Base-by-base conservation (phyloP, 2,888 invertebrate species). In the Serrognathus titanus region DNA sequence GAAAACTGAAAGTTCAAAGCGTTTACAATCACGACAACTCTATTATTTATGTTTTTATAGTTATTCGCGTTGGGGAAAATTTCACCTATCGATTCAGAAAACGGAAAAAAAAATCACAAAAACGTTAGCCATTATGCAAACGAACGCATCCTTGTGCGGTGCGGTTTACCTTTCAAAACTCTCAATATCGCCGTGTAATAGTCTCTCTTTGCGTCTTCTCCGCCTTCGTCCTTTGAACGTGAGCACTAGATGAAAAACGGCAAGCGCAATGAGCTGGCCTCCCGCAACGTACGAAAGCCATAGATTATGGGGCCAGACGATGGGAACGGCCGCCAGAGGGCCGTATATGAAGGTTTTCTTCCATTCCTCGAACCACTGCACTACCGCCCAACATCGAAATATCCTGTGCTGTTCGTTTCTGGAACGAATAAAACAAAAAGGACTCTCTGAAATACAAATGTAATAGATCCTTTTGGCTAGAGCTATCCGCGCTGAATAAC, bases 261-360 rank as follows among this genome's bases (percentile, higher is more conserved):
- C 79, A 55, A 82, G 67, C 1, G 78, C 64, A 24, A 81, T 68
- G 36, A 82, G 68, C 65, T 78, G 74, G 43, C 77, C 72, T 5
- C 80, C 81, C 48, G 80, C 79, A 48, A 81, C 76, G 71, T 81
- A 80, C 53, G 80, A 80, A 45, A 81, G 71, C 81, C 82, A 82
- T 48, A 81, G 71, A 71, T 79, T 78, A 61, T 76, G 72, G 35
- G 76, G 75, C 67, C 73, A 74, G 38, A 75, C 63, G 47, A 77
- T 67, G n/a, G 76, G 75, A 40, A 75, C 65, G 1, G 70, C 71
- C 11, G 71, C 70, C 61, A 76, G 66, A n/a, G 75, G 70, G 6
- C 69, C 70, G 61, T 78, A 78, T 11, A 75, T 55, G 24, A 76
- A 60, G 35, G 70, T 69, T 63, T 75, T 76, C 63, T 75, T 76